These are phyloP conservation scores for Calephelis nemesis DNA, from an alignment of 1,140 invertebrate genomes.

Conservation along the genomic window DNA sequence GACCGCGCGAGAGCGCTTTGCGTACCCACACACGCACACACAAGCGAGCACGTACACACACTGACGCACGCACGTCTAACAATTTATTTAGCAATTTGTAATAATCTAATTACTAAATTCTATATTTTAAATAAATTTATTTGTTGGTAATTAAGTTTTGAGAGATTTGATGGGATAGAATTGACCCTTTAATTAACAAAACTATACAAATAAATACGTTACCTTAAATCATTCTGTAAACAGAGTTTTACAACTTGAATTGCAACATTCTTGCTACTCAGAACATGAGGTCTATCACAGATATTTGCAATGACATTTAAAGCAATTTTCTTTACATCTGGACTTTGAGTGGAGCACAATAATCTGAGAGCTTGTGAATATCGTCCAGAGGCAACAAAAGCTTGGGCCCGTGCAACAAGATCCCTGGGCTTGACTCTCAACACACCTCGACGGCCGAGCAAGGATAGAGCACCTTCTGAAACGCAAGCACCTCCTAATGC, in stretches of 20 bases:
- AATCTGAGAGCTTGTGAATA: constrained; percentile 80
- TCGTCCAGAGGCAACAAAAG: constrained; percentile 77
- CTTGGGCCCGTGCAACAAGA: constrained; percentile 69
- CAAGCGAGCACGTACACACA: too few species aligned
- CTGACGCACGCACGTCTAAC: too few species aligned
- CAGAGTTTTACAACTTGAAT: constrained; percentile 57
- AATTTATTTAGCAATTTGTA: too few species aligned
- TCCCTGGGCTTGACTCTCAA: constrained; percentile 89
- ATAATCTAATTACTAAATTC: too few species aligned
- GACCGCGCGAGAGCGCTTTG: too few species aligned
- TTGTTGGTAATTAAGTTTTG: too few species aligned
- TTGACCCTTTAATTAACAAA: too few species aligned
- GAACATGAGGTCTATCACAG: constrained; percentile 54
- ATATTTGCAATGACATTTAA: constrained; percentile 47
- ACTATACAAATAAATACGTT: background rate
- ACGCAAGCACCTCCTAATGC: constrained; percentile 89
- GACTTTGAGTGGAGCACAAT: constrained; percentile 47
- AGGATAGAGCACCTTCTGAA: constrained; percentile 88
- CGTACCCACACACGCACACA: too few species aligned
- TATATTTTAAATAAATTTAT: too few species aligned
- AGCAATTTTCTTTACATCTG: constrained; percentile 44
- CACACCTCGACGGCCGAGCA: constrained; percentile 91
- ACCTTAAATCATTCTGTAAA: constrained; percentile 59
- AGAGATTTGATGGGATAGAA: too few species aligned
- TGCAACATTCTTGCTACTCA: constrained; percentile 56